Conservation (phyloP, 2,888 invertebrate species). For the Oscheius myriophilus region DNA sequence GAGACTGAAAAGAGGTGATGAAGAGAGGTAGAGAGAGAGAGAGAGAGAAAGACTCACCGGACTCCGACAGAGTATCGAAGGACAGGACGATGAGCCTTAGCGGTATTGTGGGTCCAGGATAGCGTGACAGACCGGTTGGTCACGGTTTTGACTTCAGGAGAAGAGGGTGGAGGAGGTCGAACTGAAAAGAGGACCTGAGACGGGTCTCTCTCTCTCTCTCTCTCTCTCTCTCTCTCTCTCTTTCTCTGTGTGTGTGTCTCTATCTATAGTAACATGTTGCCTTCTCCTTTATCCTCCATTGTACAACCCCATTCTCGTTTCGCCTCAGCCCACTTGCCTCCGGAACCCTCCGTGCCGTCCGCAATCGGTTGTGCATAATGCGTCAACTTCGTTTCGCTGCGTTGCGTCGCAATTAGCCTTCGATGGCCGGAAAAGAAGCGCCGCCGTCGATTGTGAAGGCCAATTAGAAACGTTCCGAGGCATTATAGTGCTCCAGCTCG, state of each 20-base stretch:
- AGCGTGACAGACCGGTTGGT: slow-evolving; percentile 64
- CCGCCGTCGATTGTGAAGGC: neutral
- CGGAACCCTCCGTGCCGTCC: too few species aligned
- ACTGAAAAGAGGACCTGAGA: slow-evolving; percentile 64
- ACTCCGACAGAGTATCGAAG: slow-evolving; percentile 31
- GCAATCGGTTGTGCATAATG: too few species aligned
- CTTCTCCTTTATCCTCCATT: too few species aligned
- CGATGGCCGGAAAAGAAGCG: slow-evolving; percentile 16
- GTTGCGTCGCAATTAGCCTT: slow-evolving; percentile 13
- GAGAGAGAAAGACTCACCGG: slow-evolving; percentile 14
- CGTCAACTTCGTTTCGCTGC: slow-evolving; percentile 19
- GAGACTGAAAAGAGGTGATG: slow-evolving; percentile 3
- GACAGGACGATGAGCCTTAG: slow-evolving; percentile 56
- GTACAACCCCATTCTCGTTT: too few species aligned
- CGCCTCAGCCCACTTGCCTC: too few species aligned
- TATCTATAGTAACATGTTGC: too few species aligned
- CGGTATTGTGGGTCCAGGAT: slow-evolving; percentile 62
- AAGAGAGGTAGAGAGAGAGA: neutral
- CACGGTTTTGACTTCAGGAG: slow-evolving; percentile 58
- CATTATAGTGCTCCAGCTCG: too few species aligned
- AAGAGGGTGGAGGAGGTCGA: slow-evolving; percentile 63
- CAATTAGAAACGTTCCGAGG: slow-evolving; percentile 14
- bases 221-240: too few species aligned
- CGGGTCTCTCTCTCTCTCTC: too few species aligned
- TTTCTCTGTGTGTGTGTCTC: too few species aligned